Evolutionary conservation across 2,888 invertebrate species (phyloP).

Genomic region (Drosophila anomalata): DNA sequence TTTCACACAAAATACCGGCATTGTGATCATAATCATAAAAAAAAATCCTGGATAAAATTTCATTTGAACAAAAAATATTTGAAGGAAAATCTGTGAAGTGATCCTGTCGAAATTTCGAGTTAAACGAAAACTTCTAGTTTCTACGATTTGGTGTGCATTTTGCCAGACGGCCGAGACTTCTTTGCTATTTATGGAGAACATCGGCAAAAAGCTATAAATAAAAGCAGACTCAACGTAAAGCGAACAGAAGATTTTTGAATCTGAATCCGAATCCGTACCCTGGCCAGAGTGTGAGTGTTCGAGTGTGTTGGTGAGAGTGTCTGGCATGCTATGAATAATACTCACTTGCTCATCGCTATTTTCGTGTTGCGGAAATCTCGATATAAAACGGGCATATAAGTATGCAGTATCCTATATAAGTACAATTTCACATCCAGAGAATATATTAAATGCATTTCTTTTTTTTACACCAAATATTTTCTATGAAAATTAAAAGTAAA

Average conservation of each 20-base stretch:
- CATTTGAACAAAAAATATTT: background rate
- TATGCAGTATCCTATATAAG: constrained; percentile 23
- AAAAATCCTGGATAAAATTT: constrained; percentile 8
- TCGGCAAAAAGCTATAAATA: constrained; percentile 62
- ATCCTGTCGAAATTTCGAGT: constrained; percentile 28
- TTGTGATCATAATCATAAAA: constrained; percentile 29
- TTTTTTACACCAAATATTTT: background rate
- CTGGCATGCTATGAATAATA: constrained; percentile 57
- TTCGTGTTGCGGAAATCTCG: constrained; percentile 65
- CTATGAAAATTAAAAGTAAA: constrained; percentile 2
- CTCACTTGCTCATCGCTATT: constrained; percentile 74
- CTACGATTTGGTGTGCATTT: constrained; percentile 12
- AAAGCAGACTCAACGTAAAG: constrained; percentile 39
- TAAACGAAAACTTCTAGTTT: constrained; percentile 25
- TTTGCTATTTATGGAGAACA: constrained; percentile 80
- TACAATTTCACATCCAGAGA: constrained; percentile 4
- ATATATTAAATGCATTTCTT: background rate
- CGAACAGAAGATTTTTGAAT: constrained; percentile 21
- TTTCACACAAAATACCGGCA: constrained; percentile 22
- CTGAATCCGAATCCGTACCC: constrained; percentile 45
- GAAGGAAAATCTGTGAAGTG: constrained; percentile 26
- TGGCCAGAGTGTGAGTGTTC: constrained; percentile 38
- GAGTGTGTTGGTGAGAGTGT: constrained; percentile 25
- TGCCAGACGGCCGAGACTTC: constrained; percentile 27
- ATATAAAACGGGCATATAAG: constrained; percentile 23